Conservation (phyloP, 2,797 vertebrate genomes). For the Urocyon cinereoargenteus region DNA sequence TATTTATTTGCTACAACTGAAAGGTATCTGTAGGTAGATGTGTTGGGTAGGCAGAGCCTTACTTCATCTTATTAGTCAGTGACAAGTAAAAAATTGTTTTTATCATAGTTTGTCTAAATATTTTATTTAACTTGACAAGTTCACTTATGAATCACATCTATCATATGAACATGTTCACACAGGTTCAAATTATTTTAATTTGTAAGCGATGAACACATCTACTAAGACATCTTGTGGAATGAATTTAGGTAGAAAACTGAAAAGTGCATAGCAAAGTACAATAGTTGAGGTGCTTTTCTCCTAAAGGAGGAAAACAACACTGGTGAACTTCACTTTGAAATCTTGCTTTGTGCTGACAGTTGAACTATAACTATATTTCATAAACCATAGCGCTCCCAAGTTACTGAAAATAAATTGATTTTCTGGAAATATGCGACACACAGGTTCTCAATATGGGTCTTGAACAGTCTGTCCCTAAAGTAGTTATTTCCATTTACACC, state of each 20-base stretch:
- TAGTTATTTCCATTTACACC: conserved; percentile 89
- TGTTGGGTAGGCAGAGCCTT: neutral
- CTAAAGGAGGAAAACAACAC: conserved; percentile 73
- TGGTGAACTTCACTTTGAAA: conserved; percentile 82
- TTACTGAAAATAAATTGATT: conserved; percentile 88
- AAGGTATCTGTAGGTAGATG: neutral
- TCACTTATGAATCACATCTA: neutral
- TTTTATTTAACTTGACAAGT: conserved; percentile 3
- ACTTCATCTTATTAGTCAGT: neutral
- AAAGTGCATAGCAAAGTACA: conserved; percentile 61
- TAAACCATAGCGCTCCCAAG: conserved; percentile 84
- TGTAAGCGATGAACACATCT: neutral
- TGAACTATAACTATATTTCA: conserved; percentile 87
- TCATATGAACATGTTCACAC: neutral
- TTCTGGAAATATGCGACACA: conserved; percentile 86
- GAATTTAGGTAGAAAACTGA: conserved; percentile 37
- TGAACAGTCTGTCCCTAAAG: conserved; percentile 87
- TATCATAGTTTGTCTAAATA: conserved; percentile 15
- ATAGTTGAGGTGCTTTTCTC: conserved; percentile 60
- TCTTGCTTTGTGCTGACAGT: conserved; percentile 86
- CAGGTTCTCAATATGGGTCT: conserved; percentile 84
- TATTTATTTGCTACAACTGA: neutral
- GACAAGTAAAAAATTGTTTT: neutral
- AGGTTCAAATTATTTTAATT: conserved; percentile 24
- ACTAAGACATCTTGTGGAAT: neutral